Evolutionary conservation across 1,140 invertebrate species (phyloP).

Genomic region (Latrodectus geometricus): DNA sequence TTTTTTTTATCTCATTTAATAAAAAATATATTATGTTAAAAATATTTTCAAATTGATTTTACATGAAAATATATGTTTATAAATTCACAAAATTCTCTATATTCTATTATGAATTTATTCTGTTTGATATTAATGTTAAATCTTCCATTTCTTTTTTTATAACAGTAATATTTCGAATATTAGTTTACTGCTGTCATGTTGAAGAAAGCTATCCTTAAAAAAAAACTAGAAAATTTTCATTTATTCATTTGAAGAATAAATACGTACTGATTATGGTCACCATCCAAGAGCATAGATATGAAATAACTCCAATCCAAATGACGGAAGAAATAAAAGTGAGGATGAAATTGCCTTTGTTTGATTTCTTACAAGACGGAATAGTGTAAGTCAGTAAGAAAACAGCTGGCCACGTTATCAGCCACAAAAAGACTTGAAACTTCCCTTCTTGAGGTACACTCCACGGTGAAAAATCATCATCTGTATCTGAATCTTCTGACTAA

Average conservation of each 20-base stretch:
- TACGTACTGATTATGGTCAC: slow-evolving; percentile 88
- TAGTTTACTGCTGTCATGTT: neutral
- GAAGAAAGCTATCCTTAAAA: no score
- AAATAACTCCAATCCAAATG: slow-evolving; percentile 87
- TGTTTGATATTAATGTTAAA: no score
- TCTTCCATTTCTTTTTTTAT: no score
- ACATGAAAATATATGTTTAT: no score
- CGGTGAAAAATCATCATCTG: slow-evolving; percentile 65
- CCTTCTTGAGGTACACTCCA: slow-evolving; percentile 36
- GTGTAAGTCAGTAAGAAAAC: slow-evolving; percentile 49
- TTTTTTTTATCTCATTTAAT: no score
- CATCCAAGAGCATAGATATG: slow-evolving; percentile 92
- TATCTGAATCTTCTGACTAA: slow-evolving; percentile 65
- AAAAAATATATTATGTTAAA: no score
- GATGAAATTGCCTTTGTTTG: slow-evolving; percentile 25
- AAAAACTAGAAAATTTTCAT: no score
- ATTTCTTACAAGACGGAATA: slow-evolving; percentile 52
- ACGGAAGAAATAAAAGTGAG: slow-evolving; percentile 87
- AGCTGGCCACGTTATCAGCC: slow-evolving; percentile 58
- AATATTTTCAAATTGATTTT: no score
- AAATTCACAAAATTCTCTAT: no score
- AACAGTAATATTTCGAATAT: no score
- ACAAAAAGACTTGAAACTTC: slow-evolving; percentile 19
- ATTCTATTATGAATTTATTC: no score
- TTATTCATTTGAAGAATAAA: no score